Base-by-base conservation (phyloP, 2,113 vertebrate genomes). In the Dryoscopus gambensis region DNA sequence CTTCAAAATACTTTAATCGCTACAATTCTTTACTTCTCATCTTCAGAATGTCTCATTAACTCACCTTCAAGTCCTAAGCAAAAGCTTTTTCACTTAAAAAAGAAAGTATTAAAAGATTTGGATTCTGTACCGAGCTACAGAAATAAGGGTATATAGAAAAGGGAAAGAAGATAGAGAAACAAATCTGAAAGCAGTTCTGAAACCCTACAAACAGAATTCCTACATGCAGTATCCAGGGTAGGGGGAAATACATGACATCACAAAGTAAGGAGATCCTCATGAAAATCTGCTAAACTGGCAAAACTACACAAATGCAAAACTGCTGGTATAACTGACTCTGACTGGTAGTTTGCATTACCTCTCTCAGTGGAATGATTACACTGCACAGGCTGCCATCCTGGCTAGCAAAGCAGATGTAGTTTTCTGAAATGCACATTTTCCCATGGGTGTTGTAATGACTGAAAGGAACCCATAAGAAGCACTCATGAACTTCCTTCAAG, bases 361-460 rank as follows among this genome's bases (percentile, higher is more conserved):
- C 99, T 97, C 98, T 97, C 84, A 99, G 87, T 47, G 99, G 99
- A 97, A 99, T 98, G 96, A 99, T 98, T 59, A 99, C 92, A 88
- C 98, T 98, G 95, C 99, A 99, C 13, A 99, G 98, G 97, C 97
- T 99, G 63, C 99, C 99, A 79, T 99, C 99, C 91, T 99, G 99
- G 97, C 99, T 99, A 80, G 99, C 98, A 91, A 99, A 99, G 95
- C 99, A 99, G 94, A 99, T 96, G 96, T 99, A 99, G 96, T 98
- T 99, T 95, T 99, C 99, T 11, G 99, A 99, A 73, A 99, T 97
- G 83, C 98, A 99, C 98, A 99, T 98, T 97, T 99, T 99, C 42
- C 99, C 99, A 64, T 99, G 98, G 13, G 98, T 97, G 93, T 98
- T 99, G 84, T 98, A 98, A 85, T 99, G 99, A 95, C 97, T 98